Conservation (phyloP, 2,888 invertebrate genomes). For the Apotomis capreana region DNA sequence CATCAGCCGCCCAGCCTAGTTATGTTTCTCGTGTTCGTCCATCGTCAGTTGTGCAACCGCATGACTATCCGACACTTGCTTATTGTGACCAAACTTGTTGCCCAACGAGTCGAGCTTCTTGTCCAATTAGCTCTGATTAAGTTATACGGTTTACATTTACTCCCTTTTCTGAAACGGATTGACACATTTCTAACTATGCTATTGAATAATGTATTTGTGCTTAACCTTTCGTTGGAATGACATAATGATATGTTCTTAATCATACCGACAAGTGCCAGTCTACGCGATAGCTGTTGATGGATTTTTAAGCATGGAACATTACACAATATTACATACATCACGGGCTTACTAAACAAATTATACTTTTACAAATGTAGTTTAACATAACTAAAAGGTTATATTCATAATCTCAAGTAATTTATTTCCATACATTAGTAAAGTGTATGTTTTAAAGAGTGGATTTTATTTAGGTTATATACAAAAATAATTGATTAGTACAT, state of each 20-base stretch:
- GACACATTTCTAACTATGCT: slow-evolving; percentile 22
- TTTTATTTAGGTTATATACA: slow-evolving; percentile 11
- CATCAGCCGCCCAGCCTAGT: slow-evolving; percentile 80
- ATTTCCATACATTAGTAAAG: slow-evolving; percentile 12
- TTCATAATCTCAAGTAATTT: slow-evolving; percentile 5
- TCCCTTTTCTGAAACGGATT: slow-evolving; percentile 49
- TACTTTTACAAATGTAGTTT: not conserved
- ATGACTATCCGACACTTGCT: slow-evolving; percentile 79
- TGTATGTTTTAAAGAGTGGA: not conserved
- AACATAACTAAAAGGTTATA: slow-evolving; percentile 14
- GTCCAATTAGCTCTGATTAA: slow-evolving; percentile 77
- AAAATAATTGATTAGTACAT: no score
- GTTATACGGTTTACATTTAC: slow-evolving; percentile 60
- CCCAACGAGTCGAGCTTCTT: slow-evolving; percentile 77
- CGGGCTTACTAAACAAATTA: slow-evolving; percentile 18
- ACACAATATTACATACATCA: slow-evolving; percentile 24
- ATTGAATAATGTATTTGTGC: slow-evolving; percentile 22
- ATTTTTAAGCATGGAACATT: slow-evolving; percentile 27
- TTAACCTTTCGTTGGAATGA: slow-evolving; percentile 26
- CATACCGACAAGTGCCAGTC: slow-evolving; percentile 25
- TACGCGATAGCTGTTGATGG: slow-evolving; percentile 23
- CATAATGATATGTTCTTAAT: slow-evolving; percentile 33
- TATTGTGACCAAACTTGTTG: slow-evolving; percentile 76
- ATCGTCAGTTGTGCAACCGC: slow-evolving; percentile 78
- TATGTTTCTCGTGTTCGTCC: slow-evolving; percentile 82